Base-by-base conservation (phyloP, 2,888 invertebrate genomes). In the Timema cristinae region DNA sequence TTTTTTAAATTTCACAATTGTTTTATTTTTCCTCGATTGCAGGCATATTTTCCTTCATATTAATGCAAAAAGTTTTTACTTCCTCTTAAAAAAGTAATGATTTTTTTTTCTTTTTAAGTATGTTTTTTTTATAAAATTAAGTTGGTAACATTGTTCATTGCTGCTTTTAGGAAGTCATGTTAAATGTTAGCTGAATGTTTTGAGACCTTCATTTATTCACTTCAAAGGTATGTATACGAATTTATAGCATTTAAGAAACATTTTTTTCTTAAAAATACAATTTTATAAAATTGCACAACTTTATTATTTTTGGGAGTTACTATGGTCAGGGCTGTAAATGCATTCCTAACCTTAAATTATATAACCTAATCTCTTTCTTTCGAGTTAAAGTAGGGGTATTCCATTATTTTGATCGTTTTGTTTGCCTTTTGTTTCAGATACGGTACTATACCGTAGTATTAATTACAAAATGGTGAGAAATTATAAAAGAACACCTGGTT, bases 401-500 rank as follows among this genome's bases (percentile, higher is more conserved):
- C 16, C 16, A 11, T 11, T 32, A 32, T 32, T 32, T 32, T 32
- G 32, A 4, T 32, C 32, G 32, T 32, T 32, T 1, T 32, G 32
- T 56, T 8, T 8, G 13, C 16, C 16, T 56, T 11, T 13, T 10
- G 7, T 56, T 56, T 16, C 16, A 16, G 5, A 15, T 56, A 11
- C 56, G n/a, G n/a, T 56, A 8, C 2, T 7, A 15, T n/a, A 13
- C 11, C 16, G n/a, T 56, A 8, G n/a, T 8, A 11, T 56, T 56
- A 15, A 16, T 16, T 56, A 56, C 56, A 56, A 11, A 56, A 56
- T 56, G 13, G 6, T 56, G 13, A 56, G 56, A 13, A 56, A 56
- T 56, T 56, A 56, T 56, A 56, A 16, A 56, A 56, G 56, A 32
- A 32, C 32, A 16, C 56, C 56, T 56, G 56, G 56, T 56, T 56